A percentile compares a stretch with the other conserved stretches of the same genome.
phyloP scores from a whole-genome alignment of 2,797 vertebrate genomes.

The Catostomus latipinnis region DNA sequence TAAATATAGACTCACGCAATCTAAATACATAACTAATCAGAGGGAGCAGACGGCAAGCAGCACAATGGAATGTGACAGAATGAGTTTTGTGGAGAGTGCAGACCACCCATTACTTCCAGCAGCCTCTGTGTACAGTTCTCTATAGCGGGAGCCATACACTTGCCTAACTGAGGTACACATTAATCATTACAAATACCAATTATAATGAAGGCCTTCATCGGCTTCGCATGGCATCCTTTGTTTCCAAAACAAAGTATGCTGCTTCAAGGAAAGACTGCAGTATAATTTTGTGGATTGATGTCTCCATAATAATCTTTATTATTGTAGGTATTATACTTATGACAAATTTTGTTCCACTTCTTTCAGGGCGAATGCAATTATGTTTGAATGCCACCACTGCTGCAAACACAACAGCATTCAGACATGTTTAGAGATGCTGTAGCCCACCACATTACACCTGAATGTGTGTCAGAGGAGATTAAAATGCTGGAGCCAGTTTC shows the following conservation, averaged over 20 bases:
- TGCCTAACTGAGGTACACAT: conserved; percentile 71
- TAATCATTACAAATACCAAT: conserved; percentile 78
- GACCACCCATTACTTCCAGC: conserved; percentile 69
- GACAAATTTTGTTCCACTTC: conserved; percentile 59
- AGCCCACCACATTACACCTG: conserved; percentile 32
- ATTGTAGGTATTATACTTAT: conserved; percentile 57
- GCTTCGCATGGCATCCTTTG: conserved; percentile 58
- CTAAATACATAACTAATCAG: conserved; percentile 68
- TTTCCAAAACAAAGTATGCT: conserved; percentile 65
- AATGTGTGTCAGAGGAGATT: conserved; percentile 40
- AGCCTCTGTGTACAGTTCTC: conserved; percentile 54
- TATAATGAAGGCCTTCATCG: conserved; percentile 75
- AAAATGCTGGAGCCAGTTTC: conserved; percentile 43
- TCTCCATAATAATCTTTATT: conserved; percentile 60
- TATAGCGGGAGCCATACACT: conserved; percentile 47
- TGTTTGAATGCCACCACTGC: conserved; percentile 46
- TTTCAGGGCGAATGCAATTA: conserved; percentile 50
- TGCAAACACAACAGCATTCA: conserved; percentile 38
- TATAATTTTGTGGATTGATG: conserved; percentile 62
- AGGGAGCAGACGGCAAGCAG: conserved; percentile 56
- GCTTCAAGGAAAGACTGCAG: conserved; percentile 56
- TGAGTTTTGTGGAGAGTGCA: conserved; percentile 49
- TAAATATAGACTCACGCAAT: conserved; percentile 34
- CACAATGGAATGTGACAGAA: conserved; percentile 62
- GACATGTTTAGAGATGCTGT: conserved; percentile 10